These are phyloP conservation scores for Perognathus longimembris DNA, from an alignment of 2,113 vertebrate species.

Conservation along the genomic window DNA sequence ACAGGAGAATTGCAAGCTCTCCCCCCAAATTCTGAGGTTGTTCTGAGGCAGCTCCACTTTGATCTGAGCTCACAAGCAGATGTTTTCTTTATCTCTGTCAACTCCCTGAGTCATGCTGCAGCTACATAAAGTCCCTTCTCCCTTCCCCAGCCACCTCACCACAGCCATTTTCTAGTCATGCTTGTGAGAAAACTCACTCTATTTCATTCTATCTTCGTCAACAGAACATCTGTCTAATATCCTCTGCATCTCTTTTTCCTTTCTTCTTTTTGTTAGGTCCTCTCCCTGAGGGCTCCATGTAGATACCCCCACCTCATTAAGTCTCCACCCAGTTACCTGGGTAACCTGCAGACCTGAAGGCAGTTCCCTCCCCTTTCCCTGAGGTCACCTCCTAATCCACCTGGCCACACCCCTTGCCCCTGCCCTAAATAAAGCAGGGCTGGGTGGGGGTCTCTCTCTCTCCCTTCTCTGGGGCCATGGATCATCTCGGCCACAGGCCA, in stretches of 20 bases:
- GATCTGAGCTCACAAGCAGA: background rate
- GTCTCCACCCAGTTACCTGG: no score
- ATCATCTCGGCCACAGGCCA: no score
- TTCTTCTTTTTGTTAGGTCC: background rate
- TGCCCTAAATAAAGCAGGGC: no score
- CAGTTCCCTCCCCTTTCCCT: no score
- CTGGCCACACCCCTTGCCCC: no score
- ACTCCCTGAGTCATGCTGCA: background rate
- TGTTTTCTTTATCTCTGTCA: conserved; percentile 16
- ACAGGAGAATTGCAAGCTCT: background rate
- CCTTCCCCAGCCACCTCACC: background rate
- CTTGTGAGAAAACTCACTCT: background rate
- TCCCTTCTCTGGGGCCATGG: no score
- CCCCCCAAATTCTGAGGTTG: background rate
- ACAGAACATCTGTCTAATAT: background rate
- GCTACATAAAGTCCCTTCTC: background rate
- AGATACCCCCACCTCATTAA: no score
- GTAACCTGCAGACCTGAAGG: no score
- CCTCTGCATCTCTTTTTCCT: background rate
- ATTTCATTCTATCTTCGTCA: background rate
- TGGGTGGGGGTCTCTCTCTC: no score
- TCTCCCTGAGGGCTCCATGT: no score
- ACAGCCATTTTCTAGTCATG: background rate
- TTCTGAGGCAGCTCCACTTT: background rate
- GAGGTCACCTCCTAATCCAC: no score